These are phyloP conservation scores for Bubo scandiacus DNA, from an alignment of 2,113 vertebrate species.

Conservation along the genomic window DNA sequence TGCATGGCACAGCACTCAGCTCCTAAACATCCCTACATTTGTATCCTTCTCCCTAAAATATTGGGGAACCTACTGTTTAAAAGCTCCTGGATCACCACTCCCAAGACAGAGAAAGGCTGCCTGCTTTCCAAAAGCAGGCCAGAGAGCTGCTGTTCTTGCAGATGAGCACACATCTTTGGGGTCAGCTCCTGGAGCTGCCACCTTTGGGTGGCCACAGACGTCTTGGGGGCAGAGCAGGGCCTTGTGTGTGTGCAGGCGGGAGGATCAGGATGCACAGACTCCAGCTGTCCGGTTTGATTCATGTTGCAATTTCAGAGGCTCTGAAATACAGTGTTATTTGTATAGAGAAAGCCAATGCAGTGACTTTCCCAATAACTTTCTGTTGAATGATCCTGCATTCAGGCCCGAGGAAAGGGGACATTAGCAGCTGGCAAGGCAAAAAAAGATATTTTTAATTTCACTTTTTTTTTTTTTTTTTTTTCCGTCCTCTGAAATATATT, in stretches of 20 bases:
- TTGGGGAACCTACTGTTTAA: not conserved
- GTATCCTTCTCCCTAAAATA: not conserved
- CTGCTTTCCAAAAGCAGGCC: accelerated
- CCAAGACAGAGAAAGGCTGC: not conserved
- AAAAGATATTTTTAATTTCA: not conserved
- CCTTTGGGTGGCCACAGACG: not conserved
- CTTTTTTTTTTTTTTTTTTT: not conserved
- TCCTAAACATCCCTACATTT: not conserved
- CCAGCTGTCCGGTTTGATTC: not conserved
- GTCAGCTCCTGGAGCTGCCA: not conserved
- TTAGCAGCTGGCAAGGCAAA: not conserved
- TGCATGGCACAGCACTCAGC: not conserved
- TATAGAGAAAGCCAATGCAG: not conserved
- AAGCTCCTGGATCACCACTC: not conserved
- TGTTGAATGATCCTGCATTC: not conserved
- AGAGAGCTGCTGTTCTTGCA: accelerated
- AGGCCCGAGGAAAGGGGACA: not conserved
- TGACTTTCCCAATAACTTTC: not conserved
- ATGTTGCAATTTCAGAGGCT: not conserved
- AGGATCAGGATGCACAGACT: not conserved
- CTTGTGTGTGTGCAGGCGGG: accelerated
- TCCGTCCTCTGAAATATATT: not conserved
- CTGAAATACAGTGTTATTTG: not conserved
- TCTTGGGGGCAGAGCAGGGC: not conserved
- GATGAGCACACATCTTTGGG: not conserved